These are phyloP conservation scores for Sciurus niger DNA, from an alignment of 2,113 vertebrate species.

Conservation along the genomic window DNA sequence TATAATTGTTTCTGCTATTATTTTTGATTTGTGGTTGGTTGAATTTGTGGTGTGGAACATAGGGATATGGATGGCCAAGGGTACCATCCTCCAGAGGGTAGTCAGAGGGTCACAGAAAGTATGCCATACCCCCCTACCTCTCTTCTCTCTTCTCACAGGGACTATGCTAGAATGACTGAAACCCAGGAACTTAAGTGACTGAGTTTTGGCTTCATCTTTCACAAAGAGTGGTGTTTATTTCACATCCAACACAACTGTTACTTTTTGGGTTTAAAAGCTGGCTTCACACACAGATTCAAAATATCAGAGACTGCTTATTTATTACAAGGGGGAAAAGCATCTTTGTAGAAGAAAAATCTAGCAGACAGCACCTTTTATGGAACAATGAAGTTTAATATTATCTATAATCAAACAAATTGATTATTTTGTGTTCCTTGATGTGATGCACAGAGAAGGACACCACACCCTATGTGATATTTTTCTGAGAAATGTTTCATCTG, in stretches of 20 bases:
- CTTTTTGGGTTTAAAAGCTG: slow-evolving; percentile 13
- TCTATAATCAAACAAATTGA: background rate
- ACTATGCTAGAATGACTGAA: background rate
- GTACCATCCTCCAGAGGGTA: background rate
- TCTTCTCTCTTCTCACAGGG: background rate
- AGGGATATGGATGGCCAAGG: background rate
- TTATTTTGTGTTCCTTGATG: slow-evolving; percentile 33
- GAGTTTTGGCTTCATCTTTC: background rate
- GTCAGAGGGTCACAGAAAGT: background rate
- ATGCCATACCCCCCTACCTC: background rate
- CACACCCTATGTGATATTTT: background rate
- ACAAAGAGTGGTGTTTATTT: slow-evolving; percentile 15
- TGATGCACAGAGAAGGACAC: background rate
- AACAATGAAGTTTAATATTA: background rate
- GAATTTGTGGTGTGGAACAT: background rate
- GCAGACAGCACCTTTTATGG: background rate
- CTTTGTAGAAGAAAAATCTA: slow-evolving; percentile 1
- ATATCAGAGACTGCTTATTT: background rate
- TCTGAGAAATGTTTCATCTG: background rate
- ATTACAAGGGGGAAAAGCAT: background rate
- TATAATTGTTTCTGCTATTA: background rate
- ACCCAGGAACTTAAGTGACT: background rate
- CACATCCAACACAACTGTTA: background rate
- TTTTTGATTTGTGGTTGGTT: background rate
- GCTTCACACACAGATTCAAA: background rate